Conservation (phyloP, 1,140 invertebrate genomes). For the Oryctes rhinoceros region DNA sequence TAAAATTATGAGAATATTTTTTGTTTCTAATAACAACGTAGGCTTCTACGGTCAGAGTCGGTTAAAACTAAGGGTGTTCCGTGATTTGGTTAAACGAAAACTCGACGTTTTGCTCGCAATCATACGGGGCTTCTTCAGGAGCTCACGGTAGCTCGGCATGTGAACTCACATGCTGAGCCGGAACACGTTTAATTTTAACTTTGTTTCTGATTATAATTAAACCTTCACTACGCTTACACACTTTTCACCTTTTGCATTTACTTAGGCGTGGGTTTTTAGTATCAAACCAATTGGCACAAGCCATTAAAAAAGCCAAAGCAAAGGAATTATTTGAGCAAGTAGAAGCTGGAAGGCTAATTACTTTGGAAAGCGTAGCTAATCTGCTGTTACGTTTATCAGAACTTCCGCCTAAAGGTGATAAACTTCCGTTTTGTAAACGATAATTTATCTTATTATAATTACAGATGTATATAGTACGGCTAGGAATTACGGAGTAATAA, state of each 20-base stretch:
- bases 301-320: constrained; percentile 11
- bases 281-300: constrained; percentile 27
- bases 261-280: constrained; percentile 31
- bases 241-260: not conserved
- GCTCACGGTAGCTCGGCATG: no score
- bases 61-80: no score
- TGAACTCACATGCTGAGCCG: no score
- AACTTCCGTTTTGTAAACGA: not conserved
- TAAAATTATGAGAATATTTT: not conserved
- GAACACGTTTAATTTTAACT: no score
- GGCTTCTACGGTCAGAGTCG: no score
- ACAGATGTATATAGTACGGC: not conserved
- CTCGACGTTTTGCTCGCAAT: no score
- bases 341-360: constrained; percentile 5
- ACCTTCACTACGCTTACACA: no score
- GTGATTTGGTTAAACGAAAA: no score
- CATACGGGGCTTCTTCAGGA: no score
- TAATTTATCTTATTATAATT: not conserved
- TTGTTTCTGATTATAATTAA: no score
- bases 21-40: no score
- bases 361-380: not conserved
- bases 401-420: not conserved
- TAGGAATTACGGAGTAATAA: not conserved
- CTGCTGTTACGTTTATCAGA: not conserved
- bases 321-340: constrained; percentile 12